phyloP scores from a whole-genome alignment of 2,797 vertebrate species.

The Sitta carolinensis region DNA sequence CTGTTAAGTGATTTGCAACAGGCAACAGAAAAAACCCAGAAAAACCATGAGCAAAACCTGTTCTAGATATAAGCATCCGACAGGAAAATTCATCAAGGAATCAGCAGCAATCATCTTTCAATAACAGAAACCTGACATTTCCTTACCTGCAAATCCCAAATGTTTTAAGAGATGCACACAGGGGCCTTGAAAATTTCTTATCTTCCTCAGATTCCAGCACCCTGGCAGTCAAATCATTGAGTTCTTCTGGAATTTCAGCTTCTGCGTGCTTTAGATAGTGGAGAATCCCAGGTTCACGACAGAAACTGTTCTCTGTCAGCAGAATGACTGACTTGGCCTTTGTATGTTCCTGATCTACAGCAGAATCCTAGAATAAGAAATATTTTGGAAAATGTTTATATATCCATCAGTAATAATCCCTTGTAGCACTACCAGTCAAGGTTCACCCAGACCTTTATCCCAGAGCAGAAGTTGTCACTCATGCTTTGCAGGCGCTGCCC shows the following conservation, averaged over 20 bases:
- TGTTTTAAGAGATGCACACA: slow-evolving; percentile 75
- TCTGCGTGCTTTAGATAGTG: slow-evolving; percentile 67
- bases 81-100: neutral
- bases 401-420: neutral
- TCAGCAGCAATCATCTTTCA: neutral
- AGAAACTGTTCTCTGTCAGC: slow-evolving; percentile 62
- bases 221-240: slow-evolving; percentile 54
- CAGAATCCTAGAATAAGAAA: slow-evolving; percentile 32
- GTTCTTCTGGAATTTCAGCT: slow-evolving; percentile 70
- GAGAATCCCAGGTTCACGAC: slow-evolving; percentile 42
- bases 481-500: slow-evolving; percentile 84
- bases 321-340: slow-evolving; percentile 74
- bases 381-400: neutral
- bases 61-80: neutral
- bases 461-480: slow-evolving; percentile 81
- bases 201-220: slow-evolving; percentile 67
- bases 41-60: accelerated
- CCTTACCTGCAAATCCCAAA: slow-evolving; percentile 80
- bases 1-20: neutral
- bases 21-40: neutral
- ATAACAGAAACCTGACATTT: neutral
- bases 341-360: slow-evolving; percentile 2
- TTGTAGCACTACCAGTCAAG: neutral
- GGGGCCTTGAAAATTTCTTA: slow-evolving; percentile 46
- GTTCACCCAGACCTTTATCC: slow-evolving; percentile 73